Evolutionary conservation across 2,113 vertebrate species (phyloP), one percentile per base, ranked within the genome.

Genomic region (Poeciliopsis turrubarensis): DNA sequence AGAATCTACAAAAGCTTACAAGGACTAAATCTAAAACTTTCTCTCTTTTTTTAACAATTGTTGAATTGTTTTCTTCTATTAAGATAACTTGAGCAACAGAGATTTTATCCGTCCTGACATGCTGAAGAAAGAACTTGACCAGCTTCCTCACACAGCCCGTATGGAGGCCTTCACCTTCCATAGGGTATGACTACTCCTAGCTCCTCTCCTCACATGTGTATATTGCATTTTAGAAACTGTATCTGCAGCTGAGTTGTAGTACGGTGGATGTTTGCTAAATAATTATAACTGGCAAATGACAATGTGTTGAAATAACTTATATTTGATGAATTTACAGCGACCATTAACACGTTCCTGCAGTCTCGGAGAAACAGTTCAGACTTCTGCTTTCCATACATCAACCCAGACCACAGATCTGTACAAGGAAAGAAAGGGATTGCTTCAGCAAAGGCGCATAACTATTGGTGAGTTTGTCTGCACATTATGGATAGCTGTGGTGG

Each of bases 1-100:
- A 25, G 9, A 57, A 3, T 57, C 22, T 25, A 3, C 22, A 54
- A 54, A 25, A 44, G 41, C 41, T 54, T 54, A 25, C 1, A 54
- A 54, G 7, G 8, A 54, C 51, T 57, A 57, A 25, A 57, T 57
- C 7, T 57, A n/a, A 57, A 57, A 3, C 25, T 6, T 73, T 47
- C 17, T 19, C 63, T 60, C 63, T 75, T 22, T 11, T 60, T 81
- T 70, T 77, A 79, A 60, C 75, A 68, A 81, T 65, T 68, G 30
- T 31, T 76, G 29, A 39, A 74, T 64, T 81, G 61, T 83, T 8
- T 78, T 15, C 87, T 65, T 15, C 60, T 29, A 19, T 76, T 68
- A 83, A 95, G 94, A 93, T 87, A 89, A 92, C 41, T 70, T 88
- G 65, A 90, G 60, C 65, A 87, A 83, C 78, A 89, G 65, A 72